phyloP scores from a whole-genome alignment of 2,888 invertebrate species.

The Drosophila mercatorum region DNA sequence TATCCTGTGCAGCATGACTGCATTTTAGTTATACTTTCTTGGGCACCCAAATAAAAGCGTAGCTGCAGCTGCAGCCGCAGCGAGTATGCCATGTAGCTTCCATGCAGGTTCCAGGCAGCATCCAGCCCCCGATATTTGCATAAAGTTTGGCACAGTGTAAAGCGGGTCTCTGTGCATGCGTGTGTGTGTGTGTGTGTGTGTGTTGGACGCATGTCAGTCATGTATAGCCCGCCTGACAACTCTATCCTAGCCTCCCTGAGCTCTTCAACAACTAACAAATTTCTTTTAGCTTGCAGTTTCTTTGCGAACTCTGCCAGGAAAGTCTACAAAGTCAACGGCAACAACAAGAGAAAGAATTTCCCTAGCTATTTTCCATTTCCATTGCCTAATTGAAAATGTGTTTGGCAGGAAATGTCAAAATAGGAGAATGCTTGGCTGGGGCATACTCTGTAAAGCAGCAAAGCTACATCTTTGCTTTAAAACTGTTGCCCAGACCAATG shows the following conservation, averaged over 20 bases:
- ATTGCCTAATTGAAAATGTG: conserved; percentile 72
- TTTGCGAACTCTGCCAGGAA: conserved; percentile 11
- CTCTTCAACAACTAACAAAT: conserved; percentile 4
- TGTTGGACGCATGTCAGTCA: conserved; percentile 7
- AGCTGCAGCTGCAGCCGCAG: conserved; percentile 20
- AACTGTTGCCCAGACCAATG: background rate
- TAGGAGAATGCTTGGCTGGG: background rate
- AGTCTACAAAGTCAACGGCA: conserved; percentile 18
- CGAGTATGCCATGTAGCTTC: background rate
- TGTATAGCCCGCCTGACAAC: conserved; percentile 20
- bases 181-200: background rate
- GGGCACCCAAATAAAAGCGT: conserved; percentile 19
- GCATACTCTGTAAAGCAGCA: background rate
- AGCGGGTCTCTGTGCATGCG: conserved; percentile 2
- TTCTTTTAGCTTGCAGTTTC: conserved; percentile 21
- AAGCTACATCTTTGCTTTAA: too few relatives aligned
- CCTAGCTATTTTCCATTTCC: conserved; percentile 41
- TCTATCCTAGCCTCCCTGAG: conserved; percentile 2
- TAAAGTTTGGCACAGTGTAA: conserved; percentile 42
- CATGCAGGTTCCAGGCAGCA: conserved; percentile 19
- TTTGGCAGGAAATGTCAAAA: conserved; percentile 39
- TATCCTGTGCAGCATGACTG: conserved; percentile 75
- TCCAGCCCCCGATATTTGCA: conserved; percentile 48
- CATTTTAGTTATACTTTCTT: conserved; percentile 72
- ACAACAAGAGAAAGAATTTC: background rate